Conservation (phyloP, 1,140 invertebrate genomes). For the Bombus pascuorum region DNA sequence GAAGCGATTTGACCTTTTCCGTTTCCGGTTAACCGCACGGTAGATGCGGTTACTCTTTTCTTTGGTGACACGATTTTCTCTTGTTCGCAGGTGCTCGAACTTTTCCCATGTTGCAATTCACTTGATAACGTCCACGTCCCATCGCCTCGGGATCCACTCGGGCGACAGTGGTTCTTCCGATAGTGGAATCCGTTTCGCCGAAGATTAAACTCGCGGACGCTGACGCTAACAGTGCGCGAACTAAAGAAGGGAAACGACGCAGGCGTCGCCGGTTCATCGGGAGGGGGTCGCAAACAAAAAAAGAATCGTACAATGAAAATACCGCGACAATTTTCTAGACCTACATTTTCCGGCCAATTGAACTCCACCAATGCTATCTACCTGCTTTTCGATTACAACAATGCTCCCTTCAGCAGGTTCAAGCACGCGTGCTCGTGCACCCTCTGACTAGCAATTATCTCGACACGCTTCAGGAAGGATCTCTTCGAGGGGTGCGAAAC, state of each 20-base stretch:
- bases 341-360: conserved; percentile 24
- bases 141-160: conserved; percentile 1
- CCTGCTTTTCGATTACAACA: conserved; percentile 38
- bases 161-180: not conserved
- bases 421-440: conserved; percentile 27
- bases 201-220: not conserved
- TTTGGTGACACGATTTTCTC: conserved; percentile 58
- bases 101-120: conserved; percentile 23
- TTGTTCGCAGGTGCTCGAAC: conserved; percentile 50
- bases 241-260: no score
- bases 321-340: not conserved
- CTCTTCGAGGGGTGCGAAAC: conserved; percentile 26
- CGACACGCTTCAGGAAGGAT: conserved; percentile 45
- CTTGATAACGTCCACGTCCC: conserved; percentile 20
- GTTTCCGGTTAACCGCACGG: conserved; percentile 68
- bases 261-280: not conserved
- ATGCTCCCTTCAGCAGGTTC: conserved; percentile 41
- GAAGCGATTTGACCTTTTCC: conserved; percentile 69
- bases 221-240: not conserved
- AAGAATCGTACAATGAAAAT: not conserved
- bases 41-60: conserved; percentile 61
- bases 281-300: not conserved
- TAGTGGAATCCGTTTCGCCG: conserved; percentile 10
- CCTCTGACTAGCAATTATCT: conserved; percentile 49
- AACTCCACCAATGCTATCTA: conserved; percentile 33